Evolutionary conservation across 1,140 invertebrate genomes (phyloP), one percentile per base, ranked within the genome.

Genomic region (Maniola jurtina): DNA sequence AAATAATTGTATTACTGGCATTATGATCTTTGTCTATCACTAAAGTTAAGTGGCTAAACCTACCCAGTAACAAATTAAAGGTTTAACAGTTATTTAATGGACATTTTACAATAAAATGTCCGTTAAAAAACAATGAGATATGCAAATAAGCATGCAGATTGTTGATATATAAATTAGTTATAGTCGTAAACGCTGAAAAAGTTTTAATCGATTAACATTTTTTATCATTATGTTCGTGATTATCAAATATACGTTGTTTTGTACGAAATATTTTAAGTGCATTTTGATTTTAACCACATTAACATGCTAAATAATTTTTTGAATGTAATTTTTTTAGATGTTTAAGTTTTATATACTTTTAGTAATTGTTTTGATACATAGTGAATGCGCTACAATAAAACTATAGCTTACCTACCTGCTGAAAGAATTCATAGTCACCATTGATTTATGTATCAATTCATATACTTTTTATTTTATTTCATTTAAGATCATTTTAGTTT

Each of bases 241-340:
- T 76, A 25, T 68, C 61, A 52, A 6, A 52, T 52, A 72, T 64
- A 45, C 42, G 9, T 45, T 66, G 38, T 64, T 76, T 77, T 77
- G 80, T 78, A 71, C 73, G 73, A 62, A 76, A 38, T 69, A 68
- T 80, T 75, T 71, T 83, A 73, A 73, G 76, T 84, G 84, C 85
- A 88, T 88, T 84, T 86, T 83, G 82, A 84, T 88, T 89, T 88
- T 89, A 89, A 89, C 87, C 76, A 75, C 79, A 86, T 84, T 89
- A 89, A 89, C 84, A 88, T 86, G 62, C 76, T 83, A 83, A 85
- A 85, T 83, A 79, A 83, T 76, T 79, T 38, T 14, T 86, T 73
- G n/a, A 81, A 84, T 83, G 79, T 73, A 76, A 52, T 52, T 16
- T 15, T 73, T 79, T 73, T 76, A 73, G 70, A 61, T 36, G 76